phyloP scores from a whole-genome alignment of 2,113 vertebrate genomes.

The Poicephalus gulielmi region DNA sequence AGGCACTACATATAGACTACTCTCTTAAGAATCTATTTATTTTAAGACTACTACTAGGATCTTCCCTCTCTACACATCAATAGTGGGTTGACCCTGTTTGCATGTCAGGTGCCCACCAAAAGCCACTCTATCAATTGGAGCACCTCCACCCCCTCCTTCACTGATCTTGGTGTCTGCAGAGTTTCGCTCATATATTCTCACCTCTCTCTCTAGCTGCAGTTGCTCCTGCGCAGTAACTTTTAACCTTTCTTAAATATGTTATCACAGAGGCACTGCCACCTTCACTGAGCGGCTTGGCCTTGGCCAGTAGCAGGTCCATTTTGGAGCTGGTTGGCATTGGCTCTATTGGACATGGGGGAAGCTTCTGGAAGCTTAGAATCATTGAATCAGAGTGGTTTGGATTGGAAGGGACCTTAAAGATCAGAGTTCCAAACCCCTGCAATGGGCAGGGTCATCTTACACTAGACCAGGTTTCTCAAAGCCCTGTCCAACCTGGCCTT shows the following conservation, averaged over 20 bases:
- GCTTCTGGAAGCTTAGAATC: neutral
- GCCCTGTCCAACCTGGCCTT: neutral
- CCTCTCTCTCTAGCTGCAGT: neutral
- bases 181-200: neutral
- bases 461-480: neutral
- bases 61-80: too few species aligned
- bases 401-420: neutral
- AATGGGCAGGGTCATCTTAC: neutral
- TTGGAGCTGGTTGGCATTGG: neutral
- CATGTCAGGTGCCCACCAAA: too few species aligned
- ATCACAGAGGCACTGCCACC: neutral
- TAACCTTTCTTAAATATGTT: neutral
- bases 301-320: rapidly evolving
- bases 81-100: too few species aligned
- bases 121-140: neutral
- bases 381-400: neutral
- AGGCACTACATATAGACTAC: too few species aligned
- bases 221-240: too few species aligned
- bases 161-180: neutral
- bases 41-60: too few species aligned
- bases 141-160: neutral
- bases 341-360: neutral
- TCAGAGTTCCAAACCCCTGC: neutral
- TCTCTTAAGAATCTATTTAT: too few species aligned
- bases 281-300: neutral